Conservation (phyloP, 2,888 invertebrate species). For the Meloe dianella region DNA sequence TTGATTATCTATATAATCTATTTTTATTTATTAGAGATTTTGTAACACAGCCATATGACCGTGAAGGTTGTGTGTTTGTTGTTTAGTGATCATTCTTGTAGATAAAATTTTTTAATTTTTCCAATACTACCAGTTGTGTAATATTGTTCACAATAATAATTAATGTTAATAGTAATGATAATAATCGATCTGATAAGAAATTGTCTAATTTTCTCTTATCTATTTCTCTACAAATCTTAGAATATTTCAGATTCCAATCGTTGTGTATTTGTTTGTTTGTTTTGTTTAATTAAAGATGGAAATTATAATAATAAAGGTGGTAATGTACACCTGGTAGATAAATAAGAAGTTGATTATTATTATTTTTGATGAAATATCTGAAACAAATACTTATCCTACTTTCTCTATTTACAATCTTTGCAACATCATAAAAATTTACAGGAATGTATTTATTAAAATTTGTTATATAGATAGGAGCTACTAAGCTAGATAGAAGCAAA, state of each 20-base stretch:
- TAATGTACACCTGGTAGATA: background rate
- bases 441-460: background rate
- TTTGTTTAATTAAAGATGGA: too few species aligned
- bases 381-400: constrained; percentile 30
- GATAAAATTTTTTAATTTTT: constrained; percentile 27
- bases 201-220: background rate
- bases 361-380: constrained; percentile 7
- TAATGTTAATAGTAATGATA: background rate
- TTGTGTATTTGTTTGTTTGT: background rate
- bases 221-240: background rate
- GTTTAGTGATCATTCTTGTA: constrained; percentile 21
- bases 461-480: too few species aligned
- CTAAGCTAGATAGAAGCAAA: background rate
- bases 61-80: constrained; percentile 17
- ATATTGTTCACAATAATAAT: constrained; percentile 13
- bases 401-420: constrained; percentile 21
- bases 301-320: too few species aligned
- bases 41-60: constrained; percentile 1
- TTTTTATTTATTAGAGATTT: constrained; percentile 13
- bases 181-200: background rate
- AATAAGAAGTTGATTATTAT: background rate
- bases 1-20: too few species aligned
- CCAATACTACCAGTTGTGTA: constrained; percentile 15
- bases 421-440: background rate
- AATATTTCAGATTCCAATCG: background rate